These are phyloP conservation scores for Thecophora atra DNA, from an alignment of 2,888 invertebrate genomes.

Conservation along the genomic window DNA sequence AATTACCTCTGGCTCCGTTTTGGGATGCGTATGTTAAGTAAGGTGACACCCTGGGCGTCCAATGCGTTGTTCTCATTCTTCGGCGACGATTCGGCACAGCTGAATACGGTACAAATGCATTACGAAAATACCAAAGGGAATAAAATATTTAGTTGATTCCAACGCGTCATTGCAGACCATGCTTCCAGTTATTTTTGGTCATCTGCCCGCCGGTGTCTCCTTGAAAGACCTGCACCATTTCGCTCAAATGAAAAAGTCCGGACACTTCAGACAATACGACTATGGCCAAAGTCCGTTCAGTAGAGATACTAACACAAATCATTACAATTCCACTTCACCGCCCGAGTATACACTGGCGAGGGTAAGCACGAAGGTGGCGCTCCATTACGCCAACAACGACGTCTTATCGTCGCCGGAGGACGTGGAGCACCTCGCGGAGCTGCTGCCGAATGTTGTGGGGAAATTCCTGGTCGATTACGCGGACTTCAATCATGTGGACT, in stretches of 20 bases:
- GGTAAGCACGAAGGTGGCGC: conserved; percentile 66
- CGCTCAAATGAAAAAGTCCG: conserved; percentile 64
- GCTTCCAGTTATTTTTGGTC: conserved; percentile 70
- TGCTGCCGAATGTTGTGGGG: conserved; percentile 51
- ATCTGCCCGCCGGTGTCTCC: conserved; percentile 71
- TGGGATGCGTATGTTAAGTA: too few relatives aligned
- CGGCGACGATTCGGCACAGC: too few relatives aligned
- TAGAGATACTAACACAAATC: conserved; percentile 65
- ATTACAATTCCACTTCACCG: conserved; percentile 67
- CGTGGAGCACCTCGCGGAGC: conserved; percentile 48
- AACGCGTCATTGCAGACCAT: conserved; percentile 65
- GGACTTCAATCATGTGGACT: conserved; percentile 56
- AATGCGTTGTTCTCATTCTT: too few relatives aligned
- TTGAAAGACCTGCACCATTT: conserved; percentile 69
- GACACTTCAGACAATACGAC: conserved; percentile 67
- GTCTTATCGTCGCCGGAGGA: conserved; percentile 67
- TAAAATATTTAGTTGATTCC: too few relatives aligned
- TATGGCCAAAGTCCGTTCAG: too few relatives aligned
- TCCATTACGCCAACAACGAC: conserved; percentile 67
- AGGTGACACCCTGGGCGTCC: too few relatives aligned
- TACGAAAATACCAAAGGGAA: too few relatives aligned
- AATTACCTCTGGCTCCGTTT: too few relatives aligned
- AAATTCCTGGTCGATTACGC: conserved; percentile 46
- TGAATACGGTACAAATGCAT: too few relatives aligned
- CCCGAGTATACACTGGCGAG: conserved; percentile 67